These are phyloP conservation scores for Nannobrachium achirus DNA, from an alignment of 2,113 vertebrate species.

Conservation along the genomic window DNA sequence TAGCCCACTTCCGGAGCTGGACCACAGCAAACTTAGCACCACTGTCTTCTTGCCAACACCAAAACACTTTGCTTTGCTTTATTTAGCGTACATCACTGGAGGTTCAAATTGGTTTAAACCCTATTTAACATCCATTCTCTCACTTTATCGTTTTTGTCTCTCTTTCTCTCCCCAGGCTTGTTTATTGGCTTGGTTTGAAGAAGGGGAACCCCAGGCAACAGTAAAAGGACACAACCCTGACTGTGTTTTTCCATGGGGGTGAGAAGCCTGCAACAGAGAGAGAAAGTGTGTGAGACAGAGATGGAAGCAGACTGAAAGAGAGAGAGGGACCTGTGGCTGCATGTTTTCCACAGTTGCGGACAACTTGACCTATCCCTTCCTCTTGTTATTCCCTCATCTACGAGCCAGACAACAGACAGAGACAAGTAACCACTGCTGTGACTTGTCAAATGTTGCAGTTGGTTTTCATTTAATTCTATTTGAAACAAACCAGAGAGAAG, in stretches of 20 bases:
- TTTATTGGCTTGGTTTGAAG: constrained; percentile 9
- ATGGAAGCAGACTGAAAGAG: not conserved
- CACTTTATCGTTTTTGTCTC: not conserved
- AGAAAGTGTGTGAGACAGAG: not conserved
- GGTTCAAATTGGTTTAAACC: not conserved
- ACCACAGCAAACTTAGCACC: constrained; percentile 34
- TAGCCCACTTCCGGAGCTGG: constrained; percentile 28
- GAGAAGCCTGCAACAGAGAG: constrained; percentile 2
- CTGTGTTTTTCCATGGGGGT: constrained; percentile 45
- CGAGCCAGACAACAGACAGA: too few species aligned
- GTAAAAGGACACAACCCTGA: constrained; percentile 20
- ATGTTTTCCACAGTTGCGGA: too few species aligned
- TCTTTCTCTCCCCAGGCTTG: not conserved
- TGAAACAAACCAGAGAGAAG: too few species aligned
- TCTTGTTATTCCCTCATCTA: too few species aligned
- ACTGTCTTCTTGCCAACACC: constrained; percentile 27
- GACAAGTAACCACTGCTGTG: too few species aligned
- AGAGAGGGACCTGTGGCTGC: not conserved
- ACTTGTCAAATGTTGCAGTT: too few species aligned
- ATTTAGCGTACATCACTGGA: not conserved
- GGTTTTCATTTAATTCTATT: too few species aligned
- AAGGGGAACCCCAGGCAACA: constrained; percentile 8
- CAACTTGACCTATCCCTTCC: too few species aligned
- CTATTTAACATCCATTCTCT: too few species aligned
- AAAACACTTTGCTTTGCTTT: constrained; percentile 8